Evolutionary conservation across 2,797 vertebrate species (phyloP).

Genomic region (Intellagama lesueurii): DNA sequence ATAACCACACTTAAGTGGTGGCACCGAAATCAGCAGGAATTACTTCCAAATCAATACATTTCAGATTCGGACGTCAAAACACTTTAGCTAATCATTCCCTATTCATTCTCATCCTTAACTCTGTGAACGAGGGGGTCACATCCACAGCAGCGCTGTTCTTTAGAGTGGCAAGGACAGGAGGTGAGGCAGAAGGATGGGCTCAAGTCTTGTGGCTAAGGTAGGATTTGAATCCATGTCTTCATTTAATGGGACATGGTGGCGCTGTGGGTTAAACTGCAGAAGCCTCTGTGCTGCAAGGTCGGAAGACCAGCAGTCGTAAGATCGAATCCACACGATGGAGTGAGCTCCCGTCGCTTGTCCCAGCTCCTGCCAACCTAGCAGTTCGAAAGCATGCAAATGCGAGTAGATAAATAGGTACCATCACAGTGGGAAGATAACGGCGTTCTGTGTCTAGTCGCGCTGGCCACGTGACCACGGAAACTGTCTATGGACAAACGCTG

Average conservation of each 20-base stretch:
- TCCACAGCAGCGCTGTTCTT: neutral
- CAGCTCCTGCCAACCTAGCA: too few species aligned
- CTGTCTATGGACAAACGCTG: too few species aligned
- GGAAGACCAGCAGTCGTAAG: too few species aligned
- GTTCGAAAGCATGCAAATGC: too few species aligned
- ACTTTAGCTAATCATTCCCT: neutral
- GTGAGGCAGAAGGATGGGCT: neutral
- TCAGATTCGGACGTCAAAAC: neutral
- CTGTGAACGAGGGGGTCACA: too few species aligned
- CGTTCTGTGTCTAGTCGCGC: too few species aligned
- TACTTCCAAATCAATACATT: neutral
- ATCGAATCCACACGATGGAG: too few species aligned
- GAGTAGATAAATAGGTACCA: too few species aligned
- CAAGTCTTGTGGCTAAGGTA: neutral
- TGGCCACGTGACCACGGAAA: too few species aligned
- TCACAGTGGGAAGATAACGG: too few species aligned
- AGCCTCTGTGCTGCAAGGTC: neutral
- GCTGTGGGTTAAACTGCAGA: neutral
- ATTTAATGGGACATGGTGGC: neutral
- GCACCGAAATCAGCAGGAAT: slow-evolving; percentile 9
- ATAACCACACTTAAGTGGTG: slow-evolving; percentile 35
- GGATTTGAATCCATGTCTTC: neutral
- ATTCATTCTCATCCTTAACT: neutral
- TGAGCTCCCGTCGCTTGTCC: too few species aligned
- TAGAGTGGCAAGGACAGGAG: too few species aligned